These are phyloP conservation scores for Melanotaenia duboulayi DNA, from an alignment of 2,113 vertebrate species.

Conservation along the genomic window DNA sequence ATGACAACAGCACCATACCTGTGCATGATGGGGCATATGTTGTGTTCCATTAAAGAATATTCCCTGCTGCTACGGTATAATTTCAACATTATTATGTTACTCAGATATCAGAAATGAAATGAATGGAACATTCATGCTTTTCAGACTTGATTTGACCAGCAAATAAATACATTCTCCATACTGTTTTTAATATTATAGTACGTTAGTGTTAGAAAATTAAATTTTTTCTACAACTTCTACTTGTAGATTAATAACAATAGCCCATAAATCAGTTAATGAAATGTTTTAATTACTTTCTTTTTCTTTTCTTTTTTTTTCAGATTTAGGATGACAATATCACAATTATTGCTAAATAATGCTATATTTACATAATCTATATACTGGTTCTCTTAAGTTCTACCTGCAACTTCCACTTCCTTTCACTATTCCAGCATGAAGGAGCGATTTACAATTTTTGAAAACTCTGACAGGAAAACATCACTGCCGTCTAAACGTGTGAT, in stretches of 20 bases:
- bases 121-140: background rate
- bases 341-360: too few species aligned
- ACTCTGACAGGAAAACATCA: conserved; percentile 24
- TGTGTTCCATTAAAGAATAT: conserved; percentile 44
- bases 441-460: conserved; percentile 31
- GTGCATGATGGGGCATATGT: conserved; percentile 37
- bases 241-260: background rate
- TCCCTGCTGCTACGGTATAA: conserved; percentile 31
- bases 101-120: conserved; percentile 14
- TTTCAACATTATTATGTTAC: conserved; percentile 44
- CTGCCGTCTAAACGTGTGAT: background rate
- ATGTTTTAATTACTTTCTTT: background rate
- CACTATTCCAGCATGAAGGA: conserved; percentile 12
- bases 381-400: background rate
- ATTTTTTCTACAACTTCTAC: background rate
- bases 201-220: background rate
- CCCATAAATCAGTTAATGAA: background rate
- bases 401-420: conserved; percentile 21
- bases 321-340: too few species aligned
- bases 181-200: background rate
- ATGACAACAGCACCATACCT: conserved; percentile 37
- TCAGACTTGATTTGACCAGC: conserved; percentile 17
- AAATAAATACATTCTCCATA: conserved; percentile 4
- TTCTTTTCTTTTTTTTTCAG: too few species aligned
- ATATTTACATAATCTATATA: too few species aligned